Conservation (phyloP, 1,140 invertebrate genomes). For the Telenomus remus region DNA sequence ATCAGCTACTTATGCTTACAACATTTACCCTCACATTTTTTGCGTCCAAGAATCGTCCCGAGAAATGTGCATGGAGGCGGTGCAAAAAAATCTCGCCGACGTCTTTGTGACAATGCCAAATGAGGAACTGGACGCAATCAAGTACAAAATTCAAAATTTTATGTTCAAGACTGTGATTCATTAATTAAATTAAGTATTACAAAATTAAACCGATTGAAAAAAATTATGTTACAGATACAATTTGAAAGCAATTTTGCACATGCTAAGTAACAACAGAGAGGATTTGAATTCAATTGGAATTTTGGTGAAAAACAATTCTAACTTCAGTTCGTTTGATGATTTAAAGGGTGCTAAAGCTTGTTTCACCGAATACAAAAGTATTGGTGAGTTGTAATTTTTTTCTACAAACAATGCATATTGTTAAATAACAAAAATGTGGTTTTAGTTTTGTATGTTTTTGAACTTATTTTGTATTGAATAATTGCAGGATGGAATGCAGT, state of each 20-base stretch:
- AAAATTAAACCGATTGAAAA: too few relatives aligned
- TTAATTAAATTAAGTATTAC: too few relatives aligned
- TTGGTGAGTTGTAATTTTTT: slow-evolving; percentile 75
- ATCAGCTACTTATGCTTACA: slow-evolving; percentile 81
- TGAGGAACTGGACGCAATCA: slow-evolving; percentile 77
- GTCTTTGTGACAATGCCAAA: slow-evolving; percentile 79
- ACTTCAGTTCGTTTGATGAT: slow-evolving; percentile 78
- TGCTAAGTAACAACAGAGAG: slow-evolving; percentile 78
- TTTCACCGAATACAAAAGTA: slow-evolving; percentile 80
- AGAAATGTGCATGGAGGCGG: slow-evolving; percentile 80
- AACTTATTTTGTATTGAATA: slow-evolving; percentile 3
- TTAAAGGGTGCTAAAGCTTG: slow-evolving; percentile 82
- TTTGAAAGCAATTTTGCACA: slow-evolving; percentile 81
- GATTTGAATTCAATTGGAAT: slow-evolving; percentile 82
- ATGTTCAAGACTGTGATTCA: too few relatives aligned
- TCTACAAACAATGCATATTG: neutral
- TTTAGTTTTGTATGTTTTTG: too few relatives aligned
- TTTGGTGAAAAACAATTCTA: slow-evolving; percentile 80
- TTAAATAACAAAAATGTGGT: too few relatives aligned
- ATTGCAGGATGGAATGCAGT: slow-evolving; percentile 77
- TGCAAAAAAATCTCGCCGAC: slow-evolving; percentile 79
- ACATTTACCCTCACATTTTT: slow-evolving; percentile 83
- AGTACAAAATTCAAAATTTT: slow-evolving; percentile 69
- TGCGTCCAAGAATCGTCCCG: slow-evolving; percentile 77
- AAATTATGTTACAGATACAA: slow-evolving; percentile 36